Evolutionary conservation across 2,797 vertebrate genomes (phyloP).

Genomic region (Enteromius thamalakanensis): DNA sequence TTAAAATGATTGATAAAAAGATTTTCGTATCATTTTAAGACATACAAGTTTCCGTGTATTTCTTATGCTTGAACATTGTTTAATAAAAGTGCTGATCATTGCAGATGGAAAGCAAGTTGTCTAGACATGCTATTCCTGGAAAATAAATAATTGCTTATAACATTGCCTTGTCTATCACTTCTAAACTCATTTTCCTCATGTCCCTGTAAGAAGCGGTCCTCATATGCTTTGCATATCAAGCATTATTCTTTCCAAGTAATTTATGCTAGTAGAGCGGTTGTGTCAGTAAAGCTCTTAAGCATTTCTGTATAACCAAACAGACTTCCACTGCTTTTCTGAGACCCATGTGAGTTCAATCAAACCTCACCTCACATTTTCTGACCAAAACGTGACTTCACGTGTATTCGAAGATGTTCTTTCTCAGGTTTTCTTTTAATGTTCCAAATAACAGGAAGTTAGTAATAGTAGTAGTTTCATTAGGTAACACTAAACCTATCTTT

Average conservation of each 20-base stretch:
- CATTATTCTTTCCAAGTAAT: not conserved
- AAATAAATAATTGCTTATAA: conserved; percentile 2
- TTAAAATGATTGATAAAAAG: not conserved
- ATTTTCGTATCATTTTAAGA: not conserved
- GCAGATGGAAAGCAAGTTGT: not conserved
- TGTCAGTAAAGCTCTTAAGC: not conserved
- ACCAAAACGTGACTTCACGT: not conserved
- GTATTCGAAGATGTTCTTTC: not conserved
- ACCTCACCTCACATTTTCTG: not conserved
- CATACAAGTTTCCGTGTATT: not conserved
- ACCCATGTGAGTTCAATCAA: not conserved
- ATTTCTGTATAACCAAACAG: not conserved
- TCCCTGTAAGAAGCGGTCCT: not conserved
- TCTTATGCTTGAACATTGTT: not conserved
- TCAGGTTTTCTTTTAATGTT: not conserved
- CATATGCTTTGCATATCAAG: not conserved
- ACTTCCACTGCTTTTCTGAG: not conserved
- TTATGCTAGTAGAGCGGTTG: not conserved
- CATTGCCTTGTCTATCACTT: not conserved
- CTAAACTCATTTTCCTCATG: not conserved
- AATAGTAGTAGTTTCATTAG: not conserved
- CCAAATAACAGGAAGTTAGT: not conserved
- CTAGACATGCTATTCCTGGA: not conserved
- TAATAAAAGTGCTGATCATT: not conserved
- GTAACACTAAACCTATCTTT: not conserved